Base-by-base conservation (phyloP, 2,797 vertebrate genomes). In the Oreortyx pictus region DNA sequence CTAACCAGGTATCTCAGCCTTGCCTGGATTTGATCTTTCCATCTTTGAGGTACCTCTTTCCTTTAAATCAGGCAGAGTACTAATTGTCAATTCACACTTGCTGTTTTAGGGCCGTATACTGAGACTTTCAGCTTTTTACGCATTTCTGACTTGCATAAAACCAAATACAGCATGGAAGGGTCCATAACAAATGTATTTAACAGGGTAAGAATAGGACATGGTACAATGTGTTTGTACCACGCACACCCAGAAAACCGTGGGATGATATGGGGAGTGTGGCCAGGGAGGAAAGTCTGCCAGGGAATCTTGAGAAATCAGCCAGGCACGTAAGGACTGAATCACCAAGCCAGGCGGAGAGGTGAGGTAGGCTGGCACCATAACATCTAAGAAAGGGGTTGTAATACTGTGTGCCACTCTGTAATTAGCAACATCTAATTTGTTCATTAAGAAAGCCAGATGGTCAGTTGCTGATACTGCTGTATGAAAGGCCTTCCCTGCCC, bases 331-430 rank as follows among this genome's bases (percentile, higher is more conserved):
- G 74, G 79, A 80, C 95, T 97, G 88, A 97, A 92, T 97, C 96
- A 97, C 66, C 46, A 46, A 90, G 85, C 94, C 88, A 87, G 90
- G 86, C 88, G 89, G 89, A 52, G 56, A 91, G 95, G 90, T 75
- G 93, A 95, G 93, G 93, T 95, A 97, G 97, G 94, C 96, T 96
- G 93, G 95, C 95, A 94, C 85, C 95, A 94, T 86, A 94, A 82
- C 93, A 96, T 92, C 88, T 95, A 88, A 96, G 96, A 95, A 96
- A 96, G 95, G 89, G 83, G 74, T 54, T 97, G 91, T 95, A 95
- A 95, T 96, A 94, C 80, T 96, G 86, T 67, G 18, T 90, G 87
- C 91, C 92, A 86, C 79, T 81, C 93, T 97, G 94, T 92, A 81
- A 92, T 94, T 95, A 93, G 71, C 84, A 90, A 66, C 46, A 49